Evolutionary conservation across 2,888 invertebrate genomes (phyloP), one percentile per base, ranked within the genome.

Genomic region (Ochropleura leucogaster): DNA sequence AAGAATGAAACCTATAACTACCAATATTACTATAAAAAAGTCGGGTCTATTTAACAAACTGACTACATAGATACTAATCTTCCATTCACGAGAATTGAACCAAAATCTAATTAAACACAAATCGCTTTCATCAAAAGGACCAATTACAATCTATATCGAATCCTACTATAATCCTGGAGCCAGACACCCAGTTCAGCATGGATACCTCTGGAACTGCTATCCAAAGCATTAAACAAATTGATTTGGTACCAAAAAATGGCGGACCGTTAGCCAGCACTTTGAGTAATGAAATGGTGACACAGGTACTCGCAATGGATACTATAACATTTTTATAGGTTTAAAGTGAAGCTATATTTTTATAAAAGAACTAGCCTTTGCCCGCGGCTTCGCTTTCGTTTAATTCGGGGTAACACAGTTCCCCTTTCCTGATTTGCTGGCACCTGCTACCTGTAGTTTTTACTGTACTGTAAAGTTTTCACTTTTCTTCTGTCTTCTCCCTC

Each of bases 181-280:
- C 74, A 85, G 77, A 82, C 65, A 73, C 30, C 64, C 57, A 74
- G 70, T 82, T 81, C 66, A 72, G 75, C 68, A 72, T 74, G 78
- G 74, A 72, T 79, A 79, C 83, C 78, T 85, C 70, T 53, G 42
- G 44, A 84, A 83, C 85, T 86, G 82, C 87, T 86, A 81, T 88
- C 86, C 78, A 75, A 84, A 83, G 83, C 91, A 92, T 91, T 92
- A 91, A 87, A 91, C 87, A 92, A 92, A 92, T 92, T 92, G 91
- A 89, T 90, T 89, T 87, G 82, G 80, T 83, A 88, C 87, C 86
- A 89, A 90, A 91, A 90, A 88, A 86, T 86, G 68, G 80, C 69
- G 80, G 72, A 72, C 77, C 74, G 77, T 87, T 84, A 89, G 89
- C 89, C 81, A 84, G 89, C 92, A 92, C 92, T 92, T 87, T 75